Conservation (phyloP, 2,113 vertebrate species). For the Cyrtonyx montezumae region DNA sequence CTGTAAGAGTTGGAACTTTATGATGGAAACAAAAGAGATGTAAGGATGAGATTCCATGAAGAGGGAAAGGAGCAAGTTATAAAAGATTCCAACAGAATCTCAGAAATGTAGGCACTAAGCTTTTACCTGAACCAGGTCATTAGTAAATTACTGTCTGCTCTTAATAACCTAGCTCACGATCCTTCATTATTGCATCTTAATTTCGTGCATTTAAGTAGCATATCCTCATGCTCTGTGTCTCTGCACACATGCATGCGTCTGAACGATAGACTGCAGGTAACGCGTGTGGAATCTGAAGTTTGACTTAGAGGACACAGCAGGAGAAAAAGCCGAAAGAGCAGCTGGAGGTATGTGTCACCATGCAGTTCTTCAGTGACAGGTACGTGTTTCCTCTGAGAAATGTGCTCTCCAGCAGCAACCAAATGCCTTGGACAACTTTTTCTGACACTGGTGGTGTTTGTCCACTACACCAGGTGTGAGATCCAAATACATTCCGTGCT, state of each 20-base stretch:
- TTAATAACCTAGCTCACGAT: accelerated
- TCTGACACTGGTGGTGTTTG: not conserved
- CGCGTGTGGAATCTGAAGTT: accelerated
- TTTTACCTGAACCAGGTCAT: not conserved
- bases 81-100: not conserved
- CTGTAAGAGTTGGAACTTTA: not conserved
- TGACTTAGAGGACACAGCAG: not conserved
- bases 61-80: not conserved
- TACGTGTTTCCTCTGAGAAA: not conserved
- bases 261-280: not conserved
- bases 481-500: not conserved
- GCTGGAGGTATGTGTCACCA: not conserved
- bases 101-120: not conserved
- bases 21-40: not conserved
- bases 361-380: not conserved
- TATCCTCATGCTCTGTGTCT: not conserved
- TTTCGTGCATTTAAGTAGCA: not conserved
- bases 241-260: accelerated
- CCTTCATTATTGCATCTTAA: not conserved
- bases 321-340: not conserved
- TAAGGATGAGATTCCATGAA: not conserved
- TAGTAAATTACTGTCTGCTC: not conserved
- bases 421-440: not conserved
- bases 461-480: not conserved
- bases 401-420: not conserved